These are phyloP conservation scores for Melieria crassipennis DNA, from an alignment of 2,888 invertebrate species.

Conservation along the genomic window DNA sequence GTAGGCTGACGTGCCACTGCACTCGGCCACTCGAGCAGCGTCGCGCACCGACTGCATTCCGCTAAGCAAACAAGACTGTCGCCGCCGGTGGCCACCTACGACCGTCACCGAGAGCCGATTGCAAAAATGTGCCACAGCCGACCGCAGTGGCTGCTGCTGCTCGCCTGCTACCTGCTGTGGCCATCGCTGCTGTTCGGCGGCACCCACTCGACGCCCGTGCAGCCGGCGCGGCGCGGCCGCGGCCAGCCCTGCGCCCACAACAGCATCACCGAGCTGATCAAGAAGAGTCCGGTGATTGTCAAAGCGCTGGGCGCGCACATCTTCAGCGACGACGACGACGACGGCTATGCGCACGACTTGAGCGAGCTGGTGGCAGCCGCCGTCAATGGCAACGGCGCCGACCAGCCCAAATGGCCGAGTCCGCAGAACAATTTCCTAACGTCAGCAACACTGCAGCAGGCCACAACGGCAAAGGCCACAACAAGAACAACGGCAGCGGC, in stretches of 20 bases:
- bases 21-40: too few species aligned
- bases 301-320: conserved; percentile 64
- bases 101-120: not conserved
- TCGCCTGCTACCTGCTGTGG: conserved; percentile 44
- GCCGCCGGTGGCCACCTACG: too few species aligned
- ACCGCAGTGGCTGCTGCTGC: conserved; percentile 36
- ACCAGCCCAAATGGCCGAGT: conserved; percentile 42
- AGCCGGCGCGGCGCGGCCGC: conserved; percentile 16
- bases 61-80: too few species aligned
- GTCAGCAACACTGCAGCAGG: conserved; percentile 33
- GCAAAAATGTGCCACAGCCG: conserved; percentile 18
- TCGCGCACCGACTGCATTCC: too few species aligned
- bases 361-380: not conserved
- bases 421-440: conserved; percentile 42
- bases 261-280: conserved; percentile 63
- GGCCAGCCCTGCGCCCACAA: conserved; percentile 56
- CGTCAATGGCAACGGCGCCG: conserved; percentile 24
- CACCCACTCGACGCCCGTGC: conserved; percentile 34
- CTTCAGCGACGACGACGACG: conserved; percentile 57
- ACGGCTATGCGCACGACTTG: conserved; percentile 39
- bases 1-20: too few species aligned
- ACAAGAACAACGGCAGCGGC: conserved; percentile 30
- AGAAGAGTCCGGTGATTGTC: conserved; percentile 64
- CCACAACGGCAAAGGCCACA: conserved; percentile 21
- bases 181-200: conserved; percentile 28